A percentile compares a stretch with the other conserved stretches of the same genome.
phyloP scores from a whole-genome alignment of 2,797 vertebrate genomes.

The Helarctos malayanus region DNA sequence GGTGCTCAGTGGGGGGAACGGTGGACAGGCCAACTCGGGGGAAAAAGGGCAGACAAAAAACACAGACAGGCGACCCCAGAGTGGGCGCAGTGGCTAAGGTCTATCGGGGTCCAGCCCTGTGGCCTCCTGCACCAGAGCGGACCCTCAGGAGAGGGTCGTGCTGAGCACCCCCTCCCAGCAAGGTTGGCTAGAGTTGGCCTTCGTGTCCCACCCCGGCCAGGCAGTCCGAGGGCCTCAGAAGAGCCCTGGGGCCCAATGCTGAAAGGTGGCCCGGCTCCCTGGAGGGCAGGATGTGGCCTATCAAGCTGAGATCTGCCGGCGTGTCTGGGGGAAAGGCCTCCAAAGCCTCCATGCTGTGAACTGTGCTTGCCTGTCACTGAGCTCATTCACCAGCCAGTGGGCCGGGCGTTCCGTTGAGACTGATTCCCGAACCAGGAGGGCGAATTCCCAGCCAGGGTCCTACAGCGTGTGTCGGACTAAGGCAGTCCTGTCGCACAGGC shows the following conservation, averaged over 20 bases:
- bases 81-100: background rate
- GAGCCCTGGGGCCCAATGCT: background rate
- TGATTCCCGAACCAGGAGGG: background rate
- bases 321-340: background rate
- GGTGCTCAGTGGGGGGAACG: background rate
- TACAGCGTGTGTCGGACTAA: background rate
- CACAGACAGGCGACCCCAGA: background rate
- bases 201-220: background rate
- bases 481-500: background rate
- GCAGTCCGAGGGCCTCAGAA: background rate
- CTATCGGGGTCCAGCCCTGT: background rate
- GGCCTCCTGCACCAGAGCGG: background rate
- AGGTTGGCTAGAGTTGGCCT: background rate
- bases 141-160: background rate
- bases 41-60: background rate
- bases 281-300: background rate
- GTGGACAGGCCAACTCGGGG: background rate
- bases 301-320: background rate
- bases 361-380: constrained; percentile 10
- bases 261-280: background rate
- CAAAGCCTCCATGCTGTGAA: background rate
- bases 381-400: background rate
- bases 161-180: background rate
- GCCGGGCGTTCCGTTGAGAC: background rate
- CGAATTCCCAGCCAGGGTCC: background rate